These are phyloP conservation scores for Escarpia spicata DNA, from an alignment of 2,888 invertebrate genomes.

Conservation along the genomic window DNA sequence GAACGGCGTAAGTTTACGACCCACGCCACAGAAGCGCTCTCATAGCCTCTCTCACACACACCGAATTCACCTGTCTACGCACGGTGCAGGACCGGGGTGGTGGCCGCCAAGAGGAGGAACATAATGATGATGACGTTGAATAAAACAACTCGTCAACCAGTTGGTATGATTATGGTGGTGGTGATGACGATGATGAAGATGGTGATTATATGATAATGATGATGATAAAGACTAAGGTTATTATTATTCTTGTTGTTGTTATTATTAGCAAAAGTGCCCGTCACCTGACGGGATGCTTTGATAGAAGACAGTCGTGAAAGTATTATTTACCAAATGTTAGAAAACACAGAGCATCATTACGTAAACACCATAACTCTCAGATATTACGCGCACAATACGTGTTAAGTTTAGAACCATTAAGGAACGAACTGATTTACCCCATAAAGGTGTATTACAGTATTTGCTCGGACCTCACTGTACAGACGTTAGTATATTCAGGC, in stretches of 20 bases:
- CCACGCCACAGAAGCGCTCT: not conserved
- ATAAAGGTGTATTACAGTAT: no score
- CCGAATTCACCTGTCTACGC: not conserved
- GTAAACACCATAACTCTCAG: no score
- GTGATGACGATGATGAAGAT: not conserved
- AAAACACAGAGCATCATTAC: no score
- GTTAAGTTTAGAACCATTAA: no score
- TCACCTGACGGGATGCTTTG: no score
- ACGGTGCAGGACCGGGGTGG: not conserved
- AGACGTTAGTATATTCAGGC: no score
- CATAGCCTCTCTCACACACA: not conserved
- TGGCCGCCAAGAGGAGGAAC: not conserved
- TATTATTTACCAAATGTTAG: no score
- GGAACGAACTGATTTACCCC: no score
- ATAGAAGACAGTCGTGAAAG: no score
- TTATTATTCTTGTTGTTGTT: not conserved
- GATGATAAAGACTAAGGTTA: not conserved
- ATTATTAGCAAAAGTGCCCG: no score
- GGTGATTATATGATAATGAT: not conserved
- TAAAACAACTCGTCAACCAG: not conserved
- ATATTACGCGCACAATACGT: no score
- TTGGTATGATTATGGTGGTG: not conserved
- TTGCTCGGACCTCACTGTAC: no score
- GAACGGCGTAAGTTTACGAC: conserved; percentile 10
- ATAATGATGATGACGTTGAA: not conserved